These are phyloP conservation scores for Lophura nycthemera DNA, from an alignment of 2,113 vertebrate genomes.

Conservation along the genomic window DNA sequence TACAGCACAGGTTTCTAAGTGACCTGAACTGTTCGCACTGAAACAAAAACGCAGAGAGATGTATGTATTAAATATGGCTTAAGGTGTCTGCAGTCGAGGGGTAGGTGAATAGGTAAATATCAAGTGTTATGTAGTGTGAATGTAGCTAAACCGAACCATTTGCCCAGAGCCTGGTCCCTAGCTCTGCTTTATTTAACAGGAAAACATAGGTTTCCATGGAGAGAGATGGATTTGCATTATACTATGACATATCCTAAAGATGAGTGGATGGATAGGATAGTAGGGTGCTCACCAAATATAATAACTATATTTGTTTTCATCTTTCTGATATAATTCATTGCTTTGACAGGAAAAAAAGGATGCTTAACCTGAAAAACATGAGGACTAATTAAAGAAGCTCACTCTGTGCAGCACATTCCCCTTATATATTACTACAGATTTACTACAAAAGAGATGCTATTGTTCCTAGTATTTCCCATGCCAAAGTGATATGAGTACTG, in stretches of 20 bases:
- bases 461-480: not conserved
- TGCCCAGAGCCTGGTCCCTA: not conserved
- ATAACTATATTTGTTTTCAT: not conserved
- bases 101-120: slow-evolving; percentile 5
- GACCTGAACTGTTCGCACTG: not conserved
- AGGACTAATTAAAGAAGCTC: not conserved
- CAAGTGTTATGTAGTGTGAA: not conserved
- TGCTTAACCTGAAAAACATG: not conserved
- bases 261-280: not conserved
- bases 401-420: not conserved
- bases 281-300: not conserved
- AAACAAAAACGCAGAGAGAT: not conserved
- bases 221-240: not conserved
- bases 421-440: not conserved
- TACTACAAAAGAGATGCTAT: not conserved
- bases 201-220: not conserved
- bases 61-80: not conserved
- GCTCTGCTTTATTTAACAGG: not conserved
- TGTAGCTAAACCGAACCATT: slow-evolving; percentile 3
- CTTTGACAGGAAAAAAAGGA: not conserved
- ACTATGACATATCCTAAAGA: not conserved
- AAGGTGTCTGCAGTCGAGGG: not conserved
- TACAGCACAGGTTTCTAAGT: not conserved
- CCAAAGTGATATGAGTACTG: not conserved
- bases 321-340: not conserved